Percentiles rank a stretch among this genome's conserved stretches.
Conservation (phyloP, 2,797 vertebrate genomes). For the Bradypus variegatus region DNA sequence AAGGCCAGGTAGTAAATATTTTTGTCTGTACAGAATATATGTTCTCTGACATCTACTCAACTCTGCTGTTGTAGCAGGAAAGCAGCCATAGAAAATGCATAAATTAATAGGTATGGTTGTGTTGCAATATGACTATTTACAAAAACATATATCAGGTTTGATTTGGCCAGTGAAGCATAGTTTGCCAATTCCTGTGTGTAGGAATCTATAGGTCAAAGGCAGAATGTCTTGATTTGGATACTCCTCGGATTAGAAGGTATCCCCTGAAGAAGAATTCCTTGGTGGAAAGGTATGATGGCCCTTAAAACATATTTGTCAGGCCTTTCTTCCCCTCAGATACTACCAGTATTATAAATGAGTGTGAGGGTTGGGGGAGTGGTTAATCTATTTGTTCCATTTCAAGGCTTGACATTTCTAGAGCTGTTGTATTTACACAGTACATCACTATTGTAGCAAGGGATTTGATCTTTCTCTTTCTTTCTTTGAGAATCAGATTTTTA, state of each 20-base stretch:
- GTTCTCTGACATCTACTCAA: background rate
- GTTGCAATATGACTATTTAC: background rate
- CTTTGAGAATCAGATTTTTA: slow-evolving; percentile 18
- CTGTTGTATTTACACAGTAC: background rate
- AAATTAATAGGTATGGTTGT: background rate
- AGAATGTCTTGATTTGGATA: background rate
- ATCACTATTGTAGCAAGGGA: background rate
- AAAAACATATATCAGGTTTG: background rate
- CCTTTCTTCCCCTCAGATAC: background rate
- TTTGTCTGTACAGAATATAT: background rate
- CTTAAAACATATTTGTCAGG: background rate
- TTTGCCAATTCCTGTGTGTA: background rate
- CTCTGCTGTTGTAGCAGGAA: background rate
- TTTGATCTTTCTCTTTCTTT: background rate
- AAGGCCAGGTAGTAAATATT: background rate
- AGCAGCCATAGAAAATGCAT: background rate
- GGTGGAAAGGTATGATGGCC: background rate
- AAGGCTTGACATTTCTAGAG: slow-evolving; percentile 22
- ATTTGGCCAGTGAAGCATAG: background rate
- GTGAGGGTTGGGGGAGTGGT: background rate
- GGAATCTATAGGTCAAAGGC: background rate
- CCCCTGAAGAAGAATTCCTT: background rate
- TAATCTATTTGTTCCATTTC: slow-evolving; percentile 21
- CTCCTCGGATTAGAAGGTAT: background rate
- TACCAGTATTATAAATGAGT: background rate